phyloP scores from a whole-genome alignment of 2,888 invertebrate genomes.

The Mayetiola destructor region DNA sequence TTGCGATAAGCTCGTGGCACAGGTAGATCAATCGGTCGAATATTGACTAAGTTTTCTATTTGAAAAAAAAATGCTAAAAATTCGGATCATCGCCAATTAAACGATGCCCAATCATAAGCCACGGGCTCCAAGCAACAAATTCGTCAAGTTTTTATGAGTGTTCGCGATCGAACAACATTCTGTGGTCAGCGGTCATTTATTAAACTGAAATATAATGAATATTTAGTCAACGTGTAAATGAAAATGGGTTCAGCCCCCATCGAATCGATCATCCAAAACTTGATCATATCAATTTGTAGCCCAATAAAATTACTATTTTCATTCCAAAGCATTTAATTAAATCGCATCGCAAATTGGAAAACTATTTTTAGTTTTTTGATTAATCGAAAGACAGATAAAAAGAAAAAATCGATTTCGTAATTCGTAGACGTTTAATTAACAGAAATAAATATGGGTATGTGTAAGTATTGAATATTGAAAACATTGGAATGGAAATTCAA shows the following conservation, averaged over 20 bases:
- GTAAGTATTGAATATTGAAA: not conserved
- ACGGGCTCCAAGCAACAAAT: no score
- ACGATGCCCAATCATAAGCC: no score
- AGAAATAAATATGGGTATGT: not conserved
- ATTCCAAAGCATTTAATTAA: not conserved
- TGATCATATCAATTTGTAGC: not conserved
- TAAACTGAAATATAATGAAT: not conserved
- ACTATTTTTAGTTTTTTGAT: not conserved
- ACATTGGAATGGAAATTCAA: not conserved
- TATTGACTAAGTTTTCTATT: no score
- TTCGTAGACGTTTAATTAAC: not conserved
- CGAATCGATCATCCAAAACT: no score
- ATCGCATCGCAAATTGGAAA: not conserved
- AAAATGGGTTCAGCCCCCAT: not conserved
- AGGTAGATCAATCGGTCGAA: no score
- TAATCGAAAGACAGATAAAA: not conserved
- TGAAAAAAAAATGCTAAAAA: no score
- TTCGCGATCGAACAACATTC: not conserved
- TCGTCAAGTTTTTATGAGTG: not conserved
- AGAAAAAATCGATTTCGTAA: not conserved
- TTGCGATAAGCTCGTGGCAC: no score
- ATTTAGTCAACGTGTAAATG: not conserved
- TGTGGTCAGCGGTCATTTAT: not conserved
- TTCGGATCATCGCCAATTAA: no score
- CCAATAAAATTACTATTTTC: not conserved